Evolutionary conservation across 2,888 invertebrate genomes (phyloP).

Genomic region (Leptopterna dolabrata): DNA sequence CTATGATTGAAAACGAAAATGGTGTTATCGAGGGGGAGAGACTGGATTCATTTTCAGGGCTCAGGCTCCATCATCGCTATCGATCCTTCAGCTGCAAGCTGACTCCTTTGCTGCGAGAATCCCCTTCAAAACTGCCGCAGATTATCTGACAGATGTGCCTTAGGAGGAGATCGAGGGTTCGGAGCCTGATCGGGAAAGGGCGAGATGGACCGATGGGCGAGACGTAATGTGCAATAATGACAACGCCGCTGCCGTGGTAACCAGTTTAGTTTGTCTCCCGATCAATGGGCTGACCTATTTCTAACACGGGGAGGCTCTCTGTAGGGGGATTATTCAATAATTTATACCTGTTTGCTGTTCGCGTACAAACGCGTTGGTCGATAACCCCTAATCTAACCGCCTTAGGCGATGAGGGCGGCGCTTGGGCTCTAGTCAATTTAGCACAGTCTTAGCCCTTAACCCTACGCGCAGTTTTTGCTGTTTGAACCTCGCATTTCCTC

Average conservation of each 20-base stretch:
- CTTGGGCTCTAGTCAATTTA: background rate
- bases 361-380: slow-evolving; percentile 20
- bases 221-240: slow-evolving; percentile 56
- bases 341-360: slow-evolving; percentile 54
- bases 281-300: slow-evolving; percentile 57
- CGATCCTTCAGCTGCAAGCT: slow-evolving; percentile 23
- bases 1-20: background rate
- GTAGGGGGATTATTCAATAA: slow-evolving; percentile 52
- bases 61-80: slow-evolving; percentile 31
- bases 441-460: background rate
- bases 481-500: background rate
- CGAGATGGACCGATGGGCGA: slow-evolving; percentile 21
- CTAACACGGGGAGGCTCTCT: slow-evolving; percentile 39
- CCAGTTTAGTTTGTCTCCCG: slow-evolving; percentile 57
- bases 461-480: background rate
- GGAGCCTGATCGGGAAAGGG: slow-evolving; percentile 6
- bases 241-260: slow-evolving; percentile 56
- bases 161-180: slow-evolving; percentile 18
- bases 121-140: slow-evolving; percentile 47
- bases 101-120: slow-evolving; percentile 25
- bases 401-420: background rate
- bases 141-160: slow-evolving; percentile 56
- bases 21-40: background rate
- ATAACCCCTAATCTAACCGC: background rate
- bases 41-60: background rate